Conservation (phyloP, 2,113 vertebrate genomes). For the Cephalopterus ornatus region DNA sequence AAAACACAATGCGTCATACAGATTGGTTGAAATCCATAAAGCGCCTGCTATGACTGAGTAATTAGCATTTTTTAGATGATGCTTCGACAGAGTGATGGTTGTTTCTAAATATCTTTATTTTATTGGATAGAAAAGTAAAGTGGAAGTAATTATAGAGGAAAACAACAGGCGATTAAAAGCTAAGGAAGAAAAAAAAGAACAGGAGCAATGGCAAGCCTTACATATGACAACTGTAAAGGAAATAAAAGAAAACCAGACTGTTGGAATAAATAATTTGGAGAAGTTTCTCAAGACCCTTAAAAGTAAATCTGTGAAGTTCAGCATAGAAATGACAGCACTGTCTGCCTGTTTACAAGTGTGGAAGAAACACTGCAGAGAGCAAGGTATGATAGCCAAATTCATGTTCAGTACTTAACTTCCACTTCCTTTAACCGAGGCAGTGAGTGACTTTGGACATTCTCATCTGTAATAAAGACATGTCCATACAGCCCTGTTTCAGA, state of each 20-base stretch:
- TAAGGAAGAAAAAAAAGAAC: conserved; percentile 67
- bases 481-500: background rate
- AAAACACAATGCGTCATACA: background rate
- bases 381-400: background rate
- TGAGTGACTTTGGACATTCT: background rate
- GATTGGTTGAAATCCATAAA: background rate
- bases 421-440: background rate
- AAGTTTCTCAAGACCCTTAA: conserved; percentile 64
- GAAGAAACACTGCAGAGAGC: conserved; percentile 46
- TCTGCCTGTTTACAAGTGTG: conserved; percentile 29
- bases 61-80: background rate
- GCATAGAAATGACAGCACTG: conserved; percentile 30
- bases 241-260: conserved; percentile 51
- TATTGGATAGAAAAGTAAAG: conserved; percentile 61
- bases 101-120: background rate
- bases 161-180: conserved; percentile 52
- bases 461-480: background rate
- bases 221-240: conserved; percentile 12
- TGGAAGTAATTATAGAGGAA: conserved; percentile 61
- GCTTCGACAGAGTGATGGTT: background rate
- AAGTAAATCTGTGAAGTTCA: conserved; percentile 65
- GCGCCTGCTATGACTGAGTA: background rate
- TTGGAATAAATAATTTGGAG: conserved; percentile 66
- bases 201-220: conserved; percentile 57
- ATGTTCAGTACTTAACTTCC: background rate